These are phyloP conservation scores for Proisotoma minuta DNA, from an alignment of 2,888 invertebrate genomes.

Conservation along the genomic window DNA sequence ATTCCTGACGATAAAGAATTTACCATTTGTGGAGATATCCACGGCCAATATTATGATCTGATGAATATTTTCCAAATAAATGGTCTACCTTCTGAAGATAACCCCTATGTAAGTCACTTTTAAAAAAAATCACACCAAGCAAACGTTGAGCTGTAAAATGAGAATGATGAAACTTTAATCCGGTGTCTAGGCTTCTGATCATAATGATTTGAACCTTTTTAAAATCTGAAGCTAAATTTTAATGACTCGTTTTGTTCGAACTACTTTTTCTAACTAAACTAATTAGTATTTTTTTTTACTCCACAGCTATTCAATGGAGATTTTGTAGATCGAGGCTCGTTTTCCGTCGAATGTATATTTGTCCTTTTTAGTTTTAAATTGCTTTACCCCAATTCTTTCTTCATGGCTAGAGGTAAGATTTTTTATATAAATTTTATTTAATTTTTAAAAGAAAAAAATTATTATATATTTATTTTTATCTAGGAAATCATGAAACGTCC, in stretches of 20 bases:
- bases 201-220: constrained; percentile 1
- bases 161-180: constrained; percentile 14
- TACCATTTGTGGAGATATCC: constrained; percentile 97
- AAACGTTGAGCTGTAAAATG: not conserved
- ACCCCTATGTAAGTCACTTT: constrained; percentile 74
- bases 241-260: no score
- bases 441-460: no score
- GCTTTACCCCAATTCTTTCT: constrained; percentile 92
- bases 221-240: not conserved
- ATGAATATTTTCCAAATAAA: constrained; percentile 95
- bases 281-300: constrained; percentile 1
- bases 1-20: constrained; percentile 85
- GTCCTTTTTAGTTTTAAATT: constrained; percentile 94
- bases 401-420: constrained; percentile 78
- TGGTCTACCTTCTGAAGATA: constrained; percentile 87
- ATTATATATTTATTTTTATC: constrained; percentile 24
- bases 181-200: constrained; percentile 23
- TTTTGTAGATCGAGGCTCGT: constrained; percentile 98
- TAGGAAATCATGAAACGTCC: constrained; percentile 96
- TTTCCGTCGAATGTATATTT: constrained; percentile 98
- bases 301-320: constrained; percentile 90
- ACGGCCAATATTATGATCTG: constrained; percentile 76
- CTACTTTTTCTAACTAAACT: no score
- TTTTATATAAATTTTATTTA: constrained; percentile 1
- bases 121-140: not conserved